These are phyloP conservation scores for Spinus olivaceus DNA, from an alignment of 2,797 vertebrate species.

Conservation along the genomic window DNA sequence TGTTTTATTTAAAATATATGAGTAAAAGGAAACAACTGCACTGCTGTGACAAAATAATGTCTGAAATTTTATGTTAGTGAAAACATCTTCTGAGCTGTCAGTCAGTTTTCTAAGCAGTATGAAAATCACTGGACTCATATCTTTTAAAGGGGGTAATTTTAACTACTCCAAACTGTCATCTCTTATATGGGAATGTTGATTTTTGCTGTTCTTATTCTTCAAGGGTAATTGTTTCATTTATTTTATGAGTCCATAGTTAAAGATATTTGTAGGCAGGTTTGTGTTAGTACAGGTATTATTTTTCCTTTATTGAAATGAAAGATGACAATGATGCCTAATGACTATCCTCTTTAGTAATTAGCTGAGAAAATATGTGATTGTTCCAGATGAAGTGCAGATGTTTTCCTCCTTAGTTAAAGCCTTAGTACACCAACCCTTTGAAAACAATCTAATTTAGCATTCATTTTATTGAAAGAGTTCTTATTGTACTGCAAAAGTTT, in stretches of 20 bases:
- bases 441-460: conserved; percentile 48
- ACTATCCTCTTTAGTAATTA: conserved; percentile 71
- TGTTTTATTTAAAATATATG: not conserved
- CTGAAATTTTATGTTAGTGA: not conserved
- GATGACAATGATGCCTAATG: conserved; percentile 30
- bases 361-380: conserved; percentile 60
- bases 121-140: conserved; percentile 49
- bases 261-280: conserved; percentile 30
- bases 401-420: conserved; percentile 69
- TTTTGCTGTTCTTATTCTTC: conserved; percentile 66
- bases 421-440: conserved; percentile 77
- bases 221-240: conserved; percentile 73
- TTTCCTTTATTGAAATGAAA: conserved; percentile 39
- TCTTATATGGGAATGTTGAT: conserved; percentile 61
- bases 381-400: conserved; percentile 74
- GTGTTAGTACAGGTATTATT: conserved; percentile 21
- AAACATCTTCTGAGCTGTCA: not conserved
- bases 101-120: conserved; percentile 40
- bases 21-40: conserved; percentile 72
- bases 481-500: not conserved
- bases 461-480: not conserved
- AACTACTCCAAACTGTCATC: conserved; percentile 41
- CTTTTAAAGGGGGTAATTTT: conserved; percentile 47
- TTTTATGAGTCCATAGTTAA: conserved; percentile 72
- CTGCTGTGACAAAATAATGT: conserved; percentile 20